These are phyloP conservation scores for Frankliniella intonsa DNA, from an alignment of 2,888 invertebrate genomes.

Conservation along the genomic window DNA sequence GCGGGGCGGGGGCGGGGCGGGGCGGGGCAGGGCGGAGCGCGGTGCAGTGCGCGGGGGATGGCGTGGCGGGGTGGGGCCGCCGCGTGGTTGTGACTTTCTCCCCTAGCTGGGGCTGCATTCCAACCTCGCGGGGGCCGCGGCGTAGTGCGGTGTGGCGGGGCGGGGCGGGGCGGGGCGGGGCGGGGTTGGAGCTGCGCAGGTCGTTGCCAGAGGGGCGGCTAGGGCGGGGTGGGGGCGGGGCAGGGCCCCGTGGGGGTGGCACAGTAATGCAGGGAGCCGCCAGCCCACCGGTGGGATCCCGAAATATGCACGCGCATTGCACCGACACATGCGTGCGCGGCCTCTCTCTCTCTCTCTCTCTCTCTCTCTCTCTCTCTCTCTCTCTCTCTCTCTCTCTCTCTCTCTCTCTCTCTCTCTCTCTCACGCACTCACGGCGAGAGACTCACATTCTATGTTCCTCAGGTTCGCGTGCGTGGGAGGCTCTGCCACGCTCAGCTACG, in stretches of 20 bases:
- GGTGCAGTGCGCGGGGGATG: not conserved
- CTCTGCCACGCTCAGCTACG: too few relatives aligned
- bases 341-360: not conserved
- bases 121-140: not conserved
- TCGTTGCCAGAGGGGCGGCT: conserved; percentile 13
- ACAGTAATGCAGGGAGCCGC: not conserved
- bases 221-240: not conserved
- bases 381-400: not conserved
- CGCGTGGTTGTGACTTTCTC: not conserved
- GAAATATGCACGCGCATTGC: conserved; percentile 14
- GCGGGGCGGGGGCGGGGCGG: not conserved
- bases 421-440: not conserved
- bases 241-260: not conserved
- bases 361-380: conserved; percentile 1
- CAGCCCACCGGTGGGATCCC: not conserved
- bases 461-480: too few relatives aligned
- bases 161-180: not conserved
- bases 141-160: not conserved
- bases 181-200: not conserved
- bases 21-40: not conserved
- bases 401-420: conserved; percentile 1
- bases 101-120: conserved; percentile 23
- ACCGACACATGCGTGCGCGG: not conserved
- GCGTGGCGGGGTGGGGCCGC: not conserved
- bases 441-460: too few relatives aligned